Evolutionary conservation across 2,888 invertebrate genomes (phyloP), one percentile per base, ranked within the genome.

Genomic region (Elegia similella): DNA sequence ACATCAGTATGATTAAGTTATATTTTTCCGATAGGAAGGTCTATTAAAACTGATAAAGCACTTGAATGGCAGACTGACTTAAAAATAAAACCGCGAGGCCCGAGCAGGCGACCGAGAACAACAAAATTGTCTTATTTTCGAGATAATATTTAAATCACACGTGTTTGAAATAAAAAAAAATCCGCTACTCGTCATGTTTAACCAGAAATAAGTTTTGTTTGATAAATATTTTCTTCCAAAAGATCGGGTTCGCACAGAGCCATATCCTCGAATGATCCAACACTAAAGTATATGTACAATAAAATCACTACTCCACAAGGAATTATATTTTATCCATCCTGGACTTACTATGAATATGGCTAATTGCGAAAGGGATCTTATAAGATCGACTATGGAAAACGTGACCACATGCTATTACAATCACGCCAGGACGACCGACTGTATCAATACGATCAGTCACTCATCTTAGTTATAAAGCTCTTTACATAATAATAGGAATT

Each of bases 251-350:
- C 34, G 34, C 50, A 34, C 7, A 34, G 7, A 50, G 34, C 6
- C 34, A 50, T 38, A 29, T 30, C n/a, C 13, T 17, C n/a, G 50
- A 8, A 50, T 34, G 50, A 34, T 10, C 30, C 30, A 48, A 10
- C 34, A 7, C 50, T 50, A 50, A 48, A 32, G 34, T 38, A 50
- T 50, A 50, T 50, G 13, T 50, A 50, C 50, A 50, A 50, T 50
- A 50, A 50, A 50, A 50, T 50, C 50, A 50, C 50, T 50, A 50
- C 50, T 50, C 34, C 50, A 16, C 34, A 50, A 17, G 50, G 50
- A 50, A 50, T 34, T 50, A 50, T 16, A 34, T 34, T 16, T 17
- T 10, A 16, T 16, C 17, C 34, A 34, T n/a, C 34, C 34, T 16
- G 34, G 34, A 34, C 34, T 17, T 50, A 38, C 15, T n/a, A 12